A percentile compares a stretch with the other conserved stretches of the same genome.
Evolutionary conservation across 2,113 vertebrate genomes (phyloP).

Genomic region (Pterocles gutturalis): DNA sequence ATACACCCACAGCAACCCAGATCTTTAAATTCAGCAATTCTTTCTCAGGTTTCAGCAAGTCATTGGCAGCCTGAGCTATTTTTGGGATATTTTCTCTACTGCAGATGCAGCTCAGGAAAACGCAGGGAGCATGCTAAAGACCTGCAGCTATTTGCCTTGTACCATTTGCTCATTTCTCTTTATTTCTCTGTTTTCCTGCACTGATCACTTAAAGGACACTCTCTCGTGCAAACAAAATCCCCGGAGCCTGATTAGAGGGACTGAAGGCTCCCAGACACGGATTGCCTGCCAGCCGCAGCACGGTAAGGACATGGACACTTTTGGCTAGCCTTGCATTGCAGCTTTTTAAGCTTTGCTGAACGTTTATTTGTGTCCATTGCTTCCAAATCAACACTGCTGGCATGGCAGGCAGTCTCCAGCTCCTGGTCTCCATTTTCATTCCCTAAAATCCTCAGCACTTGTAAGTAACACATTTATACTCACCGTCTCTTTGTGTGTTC

Average conservation of each 20-base stretch:
- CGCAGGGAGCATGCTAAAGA: constrained; percentile 79
- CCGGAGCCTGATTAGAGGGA: constrained; percentile 73
- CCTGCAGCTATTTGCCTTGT: constrained; percentile 76
- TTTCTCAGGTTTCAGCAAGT: constrained; percentile 82
- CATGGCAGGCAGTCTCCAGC: constrained; percentile 76
- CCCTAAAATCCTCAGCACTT: constrained; percentile 76
- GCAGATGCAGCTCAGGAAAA: constrained; percentile 82
- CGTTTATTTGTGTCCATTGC: constrained; percentile 73
- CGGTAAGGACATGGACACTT: constrained; percentile 76
- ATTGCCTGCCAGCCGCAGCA: constrained; percentile 77
- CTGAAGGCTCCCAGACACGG: constrained; percentile 74
- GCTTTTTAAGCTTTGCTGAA: constrained; percentile 66
- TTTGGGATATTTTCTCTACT: constrained; percentile 80
- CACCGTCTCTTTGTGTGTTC: constrained; percentile 51
- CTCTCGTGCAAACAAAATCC: constrained; percentile 74
- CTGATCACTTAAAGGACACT: constrained; percentile 74
- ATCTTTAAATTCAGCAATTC: constrained; percentile 82
- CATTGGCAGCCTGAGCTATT: constrained; percentile 83
- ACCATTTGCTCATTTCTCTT: constrained; percentile 70
- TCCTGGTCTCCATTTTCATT: constrained; percentile 79
- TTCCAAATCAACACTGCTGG: constrained; percentile 78
- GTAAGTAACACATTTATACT: constrained; percentile 76
- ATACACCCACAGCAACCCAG: constrained; percentile 80
- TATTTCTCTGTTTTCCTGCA: constrained; percentile 71
- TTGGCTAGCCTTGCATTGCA: constrained; percentile 61